A percentile compares a stretch with the other conserved stretches of the same genome.
These are phyloP conservation scores for Archaeoteleia sp. DNA, from an alignment of 2,888 invertebrate genomes.

Conservation along the genomic window DNA sequence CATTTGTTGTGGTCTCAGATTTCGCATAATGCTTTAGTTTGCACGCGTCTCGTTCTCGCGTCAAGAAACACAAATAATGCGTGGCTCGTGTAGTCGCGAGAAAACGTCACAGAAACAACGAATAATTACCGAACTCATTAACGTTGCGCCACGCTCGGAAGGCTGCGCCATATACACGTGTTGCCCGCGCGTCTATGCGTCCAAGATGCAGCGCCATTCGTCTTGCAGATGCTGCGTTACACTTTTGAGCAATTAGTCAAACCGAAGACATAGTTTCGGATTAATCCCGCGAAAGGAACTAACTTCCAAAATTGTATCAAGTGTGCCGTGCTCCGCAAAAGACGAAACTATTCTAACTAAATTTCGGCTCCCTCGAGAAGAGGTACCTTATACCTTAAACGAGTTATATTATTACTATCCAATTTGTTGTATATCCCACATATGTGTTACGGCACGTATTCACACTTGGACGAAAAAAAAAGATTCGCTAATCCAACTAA, in stretches of 20 bases:
- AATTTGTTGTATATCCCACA: too few species aligned
- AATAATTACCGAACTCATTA: slow-evolving; percentile 36
- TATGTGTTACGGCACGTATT: too few species aligned
- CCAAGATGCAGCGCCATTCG: slow-evolving; percentile 8
- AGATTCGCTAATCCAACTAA: too few species aligned
- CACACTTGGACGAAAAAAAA: too few species aligned
- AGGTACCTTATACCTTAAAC: too few species aligned
- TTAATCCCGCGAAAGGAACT: slow-evolving; percentile 29
- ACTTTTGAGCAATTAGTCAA: slow-evolving; percentile 35
- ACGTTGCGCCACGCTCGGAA: slow-evolving; percentile 13
- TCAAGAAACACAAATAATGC: slow-evolving; percentile 7
- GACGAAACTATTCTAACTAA: too few species aligned
- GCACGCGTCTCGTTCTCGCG: not conserved
- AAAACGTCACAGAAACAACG: slow-evolving; percentile 14
- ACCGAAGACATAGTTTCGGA: slow-evolving; percentile 20
- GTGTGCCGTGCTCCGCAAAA: not conserved
- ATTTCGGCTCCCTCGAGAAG: too few species aligned
- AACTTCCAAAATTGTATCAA: slow-evolving; percentile 32
- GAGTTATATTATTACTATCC: too few species aligned
- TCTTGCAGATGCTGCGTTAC: slow-evolving; percentile 26
- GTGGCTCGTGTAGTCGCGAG: slow-evolving; percentile 8
- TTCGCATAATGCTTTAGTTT: too few species aligned
- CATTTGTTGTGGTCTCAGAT: too few species aligned
- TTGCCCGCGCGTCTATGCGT: slow-evolving; percentile 20
- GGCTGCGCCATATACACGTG: slow-evolving; percentile 7